Base-by-base conservation (phyloP, 2,888 invertebrate genomes). In the Pollenia amentaria region DNA sequence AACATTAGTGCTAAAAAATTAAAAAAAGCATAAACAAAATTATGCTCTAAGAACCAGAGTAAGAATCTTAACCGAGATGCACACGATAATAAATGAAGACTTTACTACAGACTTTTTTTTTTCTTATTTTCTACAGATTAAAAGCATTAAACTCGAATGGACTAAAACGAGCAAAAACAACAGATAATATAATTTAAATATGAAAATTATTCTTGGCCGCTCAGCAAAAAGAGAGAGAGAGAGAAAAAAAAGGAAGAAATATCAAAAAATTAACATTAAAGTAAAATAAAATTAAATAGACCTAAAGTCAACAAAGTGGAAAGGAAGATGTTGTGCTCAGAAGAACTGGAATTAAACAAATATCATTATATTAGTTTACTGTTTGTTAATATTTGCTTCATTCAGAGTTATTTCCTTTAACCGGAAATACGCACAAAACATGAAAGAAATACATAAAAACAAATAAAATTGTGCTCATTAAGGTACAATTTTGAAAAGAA, bases 291-390 rank as follows among this genome's bases (percentile, higher is more conserved):
- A n/a, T 44, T 40, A 51, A 73, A 57, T 53, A 55, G 48, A 65
- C 10, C 64, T 44, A 18, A 78, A 84, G 72, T 65, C 84, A 78
- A 65, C 72, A 72, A 84, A 72, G 72, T 65, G 76, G 70, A 77
- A 78, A 72, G 70, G 38, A 78, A 81, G 73, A 73, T 81, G 81
- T 78, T 77, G 10, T 46, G 46, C 65, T 44, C 0, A 29, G 29
- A 29, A n/a, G 44, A 77, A 65, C 65, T 78, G 67, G 46, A 57
- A 78, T 78, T 67, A 69, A 78, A 48, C 57, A 78, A 78, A 78
- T 69, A 67, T 48, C 57, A 57, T 78, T 78, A 55, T 77, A 18
- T 40, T 75, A 48, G 40, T 62, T 64, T 51, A 38, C 21, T 75
- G 48, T 18, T 70, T 73, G 29, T 46, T 67, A 10, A n/a, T 21